Conservation (phyloP, 1,140 invertebrate genomes). For the Lepidurus packardi region DNA sequence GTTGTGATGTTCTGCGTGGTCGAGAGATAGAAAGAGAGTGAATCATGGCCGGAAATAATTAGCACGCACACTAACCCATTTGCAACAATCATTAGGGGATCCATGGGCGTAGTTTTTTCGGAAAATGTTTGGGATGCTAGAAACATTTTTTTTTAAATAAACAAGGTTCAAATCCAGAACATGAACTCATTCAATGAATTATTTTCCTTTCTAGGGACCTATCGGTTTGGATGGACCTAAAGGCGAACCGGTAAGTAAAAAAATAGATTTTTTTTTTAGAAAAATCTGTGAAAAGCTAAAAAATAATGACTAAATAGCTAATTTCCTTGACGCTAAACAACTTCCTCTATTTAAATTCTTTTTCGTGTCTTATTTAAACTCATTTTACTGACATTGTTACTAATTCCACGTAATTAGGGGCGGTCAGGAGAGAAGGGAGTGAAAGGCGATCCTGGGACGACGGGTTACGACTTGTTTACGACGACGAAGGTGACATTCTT, state of each 20-base stretch:
- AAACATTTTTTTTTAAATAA: too few relatives aligned
- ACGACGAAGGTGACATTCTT: conserved; percentile 70
- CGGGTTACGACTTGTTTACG: conserved; percentile 81
- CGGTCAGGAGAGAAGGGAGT: conserved; percentile 78
- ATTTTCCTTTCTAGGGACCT: conserved; percentile 67
- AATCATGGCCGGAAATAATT: conserved; percentile 18
- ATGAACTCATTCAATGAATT: not conserved
- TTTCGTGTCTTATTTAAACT: not conserved
- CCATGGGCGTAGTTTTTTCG: conserved; percentile 5
- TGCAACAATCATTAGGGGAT: not conserved
- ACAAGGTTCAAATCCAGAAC: not conserved
- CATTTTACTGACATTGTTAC: not conserved
- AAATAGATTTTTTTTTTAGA: conserved; percentile 11
- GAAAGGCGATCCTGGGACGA: conserved; percentile 75
- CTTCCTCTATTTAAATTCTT: not conserved
- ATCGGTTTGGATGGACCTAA: conserved; percentile 90
- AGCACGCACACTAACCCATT: conserved; percentile 5
- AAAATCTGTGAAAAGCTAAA: not conserved
- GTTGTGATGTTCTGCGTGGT: conserved; percentile 13
- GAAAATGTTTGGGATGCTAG: conserved; percentile 17
- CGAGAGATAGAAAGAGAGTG: not conserved
- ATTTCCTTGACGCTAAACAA: not conserved
- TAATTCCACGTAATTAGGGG: conserved; percentile 54
- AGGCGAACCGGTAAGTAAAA: conserved; percentile 75
- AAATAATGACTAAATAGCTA: not conserved